These are phyloP conservation scores for Rallus limicola DNA, from an alignment of 2,113 vertebrate species.

Conservation along the genomic window DNA sequence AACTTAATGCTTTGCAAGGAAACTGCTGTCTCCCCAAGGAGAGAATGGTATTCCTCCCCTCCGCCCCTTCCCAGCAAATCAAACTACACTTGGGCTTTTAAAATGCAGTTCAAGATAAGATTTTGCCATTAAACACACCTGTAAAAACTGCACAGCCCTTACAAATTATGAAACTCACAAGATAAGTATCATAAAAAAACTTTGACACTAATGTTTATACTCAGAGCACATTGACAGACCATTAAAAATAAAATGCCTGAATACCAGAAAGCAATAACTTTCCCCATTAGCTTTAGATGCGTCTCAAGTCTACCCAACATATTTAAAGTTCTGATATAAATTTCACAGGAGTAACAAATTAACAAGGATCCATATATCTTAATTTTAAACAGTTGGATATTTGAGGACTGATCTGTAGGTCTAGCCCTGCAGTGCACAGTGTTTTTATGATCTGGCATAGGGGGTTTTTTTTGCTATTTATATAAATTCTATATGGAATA, in stretches of 20 bases:
- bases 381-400: background rate
- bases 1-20: background rate
- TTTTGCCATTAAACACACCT: conserved; percentile 21
- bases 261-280: background rate
- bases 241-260: background rate
- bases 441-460: background rate
- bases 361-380: background rate
- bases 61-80: background rate
- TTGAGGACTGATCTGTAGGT: background rate
- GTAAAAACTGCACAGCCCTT: conserved; percentile 1
- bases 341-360: background rate
- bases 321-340: background rate
- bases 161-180: background rate
- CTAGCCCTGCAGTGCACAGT: background rate
- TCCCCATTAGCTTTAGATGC: background rate
- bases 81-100: conserved; percentile 1
- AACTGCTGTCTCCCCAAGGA: conserved; percentile 38
- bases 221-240: background rate
- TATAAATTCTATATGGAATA: background rate
- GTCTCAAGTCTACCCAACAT: background rate
- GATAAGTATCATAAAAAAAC: background rate
- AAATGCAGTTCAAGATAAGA: conserved; percentile 32
- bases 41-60: conserved; percentile 6
- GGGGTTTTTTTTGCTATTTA: background rate
- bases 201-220: background rate